Conservation (phyloP, 2,797 vertebrate species). For the Cygnus olor region DNA sequence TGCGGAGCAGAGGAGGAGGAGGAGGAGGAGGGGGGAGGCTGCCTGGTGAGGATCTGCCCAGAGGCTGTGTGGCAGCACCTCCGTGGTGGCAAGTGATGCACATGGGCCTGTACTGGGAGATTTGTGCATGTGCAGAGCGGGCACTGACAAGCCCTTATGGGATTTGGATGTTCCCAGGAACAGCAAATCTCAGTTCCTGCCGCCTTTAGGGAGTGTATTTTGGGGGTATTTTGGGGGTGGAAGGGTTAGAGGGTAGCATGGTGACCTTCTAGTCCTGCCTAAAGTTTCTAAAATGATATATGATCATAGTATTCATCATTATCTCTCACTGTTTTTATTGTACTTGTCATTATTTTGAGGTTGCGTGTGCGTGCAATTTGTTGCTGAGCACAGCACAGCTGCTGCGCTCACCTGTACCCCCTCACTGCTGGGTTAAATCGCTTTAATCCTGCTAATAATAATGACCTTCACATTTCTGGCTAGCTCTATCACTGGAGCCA, state of each 20-base stretch:
- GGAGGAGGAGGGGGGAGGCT: background rate
- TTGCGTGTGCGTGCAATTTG: rapidly evolving
- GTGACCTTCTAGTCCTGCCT: background rate
- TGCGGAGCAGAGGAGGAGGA: background rate
- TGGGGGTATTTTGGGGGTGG: background rate
- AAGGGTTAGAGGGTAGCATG: background rate
- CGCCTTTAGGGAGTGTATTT: background rate
- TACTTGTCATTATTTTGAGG: background rate
- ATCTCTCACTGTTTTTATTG: background rate
- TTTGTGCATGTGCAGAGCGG: background rate
- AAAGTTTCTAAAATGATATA: background rate
- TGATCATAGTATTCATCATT: rapidly evolving
- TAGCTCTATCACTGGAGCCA: conserved; percentile 49
- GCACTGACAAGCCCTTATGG: rapidly evolving
- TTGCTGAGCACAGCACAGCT: background rate
- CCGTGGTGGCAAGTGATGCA: background rate
- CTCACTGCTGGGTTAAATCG: background rate
- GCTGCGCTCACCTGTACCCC: background rate
- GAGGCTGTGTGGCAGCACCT: background rate
- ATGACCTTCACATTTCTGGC: conserved; percentile 62
- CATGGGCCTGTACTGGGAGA: rapidly evolving
- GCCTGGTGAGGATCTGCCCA: background rate
- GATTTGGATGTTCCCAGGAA: background rate
- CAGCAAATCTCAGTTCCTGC: background rate
- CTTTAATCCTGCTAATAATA: conserved; percentile 57